A percentile compares a stretch with the other conserved stretches of the same genome.
Conservation (phyloP, 2,888 invertebrate species). For the Tenthredo mesomela region DNA sequence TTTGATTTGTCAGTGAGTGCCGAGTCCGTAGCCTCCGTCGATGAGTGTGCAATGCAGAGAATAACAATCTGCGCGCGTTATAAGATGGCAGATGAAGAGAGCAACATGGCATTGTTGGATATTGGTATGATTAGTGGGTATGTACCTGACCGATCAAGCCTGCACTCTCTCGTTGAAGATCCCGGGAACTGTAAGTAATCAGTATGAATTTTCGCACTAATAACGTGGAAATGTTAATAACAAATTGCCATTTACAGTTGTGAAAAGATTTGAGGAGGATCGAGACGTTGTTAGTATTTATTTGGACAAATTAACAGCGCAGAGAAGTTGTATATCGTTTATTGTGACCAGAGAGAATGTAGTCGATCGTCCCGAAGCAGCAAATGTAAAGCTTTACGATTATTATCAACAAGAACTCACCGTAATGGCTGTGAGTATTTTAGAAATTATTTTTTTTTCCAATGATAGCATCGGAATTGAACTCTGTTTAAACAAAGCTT, state of each 20-base stretch:
- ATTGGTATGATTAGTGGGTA: conserved; percentile 84
- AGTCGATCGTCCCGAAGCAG: conserved; percentile 79
- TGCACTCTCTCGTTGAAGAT: conserved; percentile 80
- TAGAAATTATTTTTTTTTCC: background rate
- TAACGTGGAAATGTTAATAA: background rate
- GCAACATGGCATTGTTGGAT: conserved; percentile 81
- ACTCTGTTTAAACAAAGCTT: background rate
- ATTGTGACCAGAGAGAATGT: conserved; percentile 77
- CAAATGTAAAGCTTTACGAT: conserved; percentile 81
- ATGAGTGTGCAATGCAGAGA: conserved; percentile 78
- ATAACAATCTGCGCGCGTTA: conserved; percentile 73
- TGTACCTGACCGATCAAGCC: conserved; percentile 81
- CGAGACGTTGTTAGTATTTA: conserved; percentile 79
- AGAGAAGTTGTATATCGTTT: conserved; percentile 79
- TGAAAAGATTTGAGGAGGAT: conserved; percentile 80
- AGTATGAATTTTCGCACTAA: background rate
- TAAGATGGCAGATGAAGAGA: conserved; percentile 77
- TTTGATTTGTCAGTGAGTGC: conserved; percentile 79
- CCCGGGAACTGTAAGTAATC: conserved; percentile 76
- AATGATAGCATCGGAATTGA: background rate
- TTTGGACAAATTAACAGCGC: conserved; percentile 78
- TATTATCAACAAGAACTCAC: conserved; percentile 83
- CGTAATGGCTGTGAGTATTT: conserved; percentile 79
- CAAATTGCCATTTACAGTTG: conserved; percentile 72
- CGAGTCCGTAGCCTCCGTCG: conserved; percentile 76